phyloP scores from a whole-genome alignment of 2,113 vertebrate genomes.

The Sebastes schlegelii region DNA sequence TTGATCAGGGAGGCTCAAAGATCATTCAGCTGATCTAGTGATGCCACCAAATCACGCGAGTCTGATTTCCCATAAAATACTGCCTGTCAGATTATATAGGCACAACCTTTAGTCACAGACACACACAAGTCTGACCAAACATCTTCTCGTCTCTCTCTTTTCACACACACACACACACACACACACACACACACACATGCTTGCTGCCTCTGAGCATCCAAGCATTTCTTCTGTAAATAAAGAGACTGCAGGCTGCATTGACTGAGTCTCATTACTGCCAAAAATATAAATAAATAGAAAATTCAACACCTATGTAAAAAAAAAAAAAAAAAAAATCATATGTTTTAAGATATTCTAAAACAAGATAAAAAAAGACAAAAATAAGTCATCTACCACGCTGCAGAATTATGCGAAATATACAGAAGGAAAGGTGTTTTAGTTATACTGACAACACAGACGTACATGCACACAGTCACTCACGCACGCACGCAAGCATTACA shows the following conservation, averaged over 20 bases:
- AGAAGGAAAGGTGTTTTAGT: constrained; percentile 35
- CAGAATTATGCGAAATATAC: constrained; percentile 23
- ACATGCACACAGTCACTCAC: constrained; percentile 14
- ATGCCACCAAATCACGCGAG: constrained; percentile 69
- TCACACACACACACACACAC: constrained; percentile 14
- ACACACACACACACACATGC: neutral
- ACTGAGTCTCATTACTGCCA: constrained; percentile 10
- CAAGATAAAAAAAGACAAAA: constrained; percentile 1
- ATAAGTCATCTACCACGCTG: constrained; percentile 31
- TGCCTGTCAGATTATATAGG: constrained; percentile 80
- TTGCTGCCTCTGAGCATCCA: constrained; percentile 14
- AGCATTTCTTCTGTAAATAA: constrained; percentile 16
- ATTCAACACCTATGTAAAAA: neutral
- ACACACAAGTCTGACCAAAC: constrained; percentile 46
- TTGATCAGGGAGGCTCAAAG: constrained; percentile 66
- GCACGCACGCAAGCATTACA: constrained; percentile 33
- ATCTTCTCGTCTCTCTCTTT: constrained; percentile 4
- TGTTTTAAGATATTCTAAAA: constrained; percentile 3
- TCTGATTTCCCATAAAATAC: constrained; percentile 65
- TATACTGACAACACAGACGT: constrained; percentile 36
- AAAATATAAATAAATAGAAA: neutral
- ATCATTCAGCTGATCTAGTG: constrained; percentile 73
- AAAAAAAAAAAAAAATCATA: neutral
- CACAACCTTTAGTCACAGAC: constrained; percentile 79
- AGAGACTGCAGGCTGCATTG: constrained; percentile 5